Evolutionary conservation across 2,888 invertebrate species (phyloP), one percentile per base, ranked within the genome.

Genomic region (Azorinus chamasolen): DNA sequence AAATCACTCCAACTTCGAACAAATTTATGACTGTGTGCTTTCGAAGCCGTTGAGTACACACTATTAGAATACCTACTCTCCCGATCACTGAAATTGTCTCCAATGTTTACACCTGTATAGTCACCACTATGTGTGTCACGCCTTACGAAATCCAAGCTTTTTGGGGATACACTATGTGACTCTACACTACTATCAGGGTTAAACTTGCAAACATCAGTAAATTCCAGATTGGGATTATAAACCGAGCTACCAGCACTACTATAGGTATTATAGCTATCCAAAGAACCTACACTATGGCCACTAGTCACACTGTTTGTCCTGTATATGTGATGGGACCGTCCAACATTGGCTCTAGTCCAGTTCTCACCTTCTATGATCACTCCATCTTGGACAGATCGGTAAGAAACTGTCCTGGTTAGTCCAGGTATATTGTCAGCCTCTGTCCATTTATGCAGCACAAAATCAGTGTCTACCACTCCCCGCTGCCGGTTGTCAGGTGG

Each of bases 401-500:
- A 65, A 25, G 61, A 41, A 4, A 69, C 43, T 25, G 57, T 57
- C 12, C 55, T 46, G 22, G 50, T 48, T 58, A 80, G 62, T 61
- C 80, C 80, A 70, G 80, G 73, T 54, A 80, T 80, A 39, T 39
- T 43, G 14, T 76, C 80, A 69, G 65, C 57, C 10, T 70, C 61
- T 14, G 72, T 57, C 80, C 80, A 73, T 41, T 73, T 76, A 37
- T 68, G 51, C 32, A 76, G 54, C 24, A 76, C 69, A 62, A 73
- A 64, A 66, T 76, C 80, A 18, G 74, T 79, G 16, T 79, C 74
- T 54, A 81, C 69, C 63, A 73, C 68, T 18, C 70, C 57, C 51
- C 80, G 68, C 25, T 82, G 61, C 5, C 62, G 76, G 20, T 83
- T 62, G 46, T 78, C 83, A 45, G 85, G 80, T n/a, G 85, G 85